Evolutionary conservation across 2,888 invertebrate species (phyloP).

Genomic region (Drosophila kuntzei): DNA sequence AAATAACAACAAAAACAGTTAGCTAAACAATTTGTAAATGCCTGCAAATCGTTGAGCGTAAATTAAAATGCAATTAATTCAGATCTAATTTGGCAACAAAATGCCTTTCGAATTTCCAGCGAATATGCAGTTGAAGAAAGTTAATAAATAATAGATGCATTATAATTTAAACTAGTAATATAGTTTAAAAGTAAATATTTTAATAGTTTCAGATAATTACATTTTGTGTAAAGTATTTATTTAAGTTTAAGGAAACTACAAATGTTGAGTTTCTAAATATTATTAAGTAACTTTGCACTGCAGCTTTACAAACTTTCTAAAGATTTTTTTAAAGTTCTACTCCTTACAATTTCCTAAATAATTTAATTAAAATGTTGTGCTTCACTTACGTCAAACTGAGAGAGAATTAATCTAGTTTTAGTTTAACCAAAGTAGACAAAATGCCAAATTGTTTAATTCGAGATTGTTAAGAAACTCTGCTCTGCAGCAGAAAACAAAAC

Average conservation of each 20-base stretch:
- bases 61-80: constrained; percentile 61
- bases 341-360: neutral
- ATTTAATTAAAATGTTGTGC: neutral
- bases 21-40: constrained; percentile 45
- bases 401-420: neutral
- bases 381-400: neutral
- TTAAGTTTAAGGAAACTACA: no score
- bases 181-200: neutral
- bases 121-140: neutral
- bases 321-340: neutral
- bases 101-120: constrained; percentile 8
- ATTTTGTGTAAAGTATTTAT: no score
- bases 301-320: neutral
- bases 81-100: constrained; percentile 18
- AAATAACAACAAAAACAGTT: neutral
- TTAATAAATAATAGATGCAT: neutral
- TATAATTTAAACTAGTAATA: neutral
- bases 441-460: neutral
- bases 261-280: neutral
- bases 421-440: neutral
- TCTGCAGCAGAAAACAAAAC: neutral
- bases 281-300: neutral
- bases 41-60: constrained; percentile 42
- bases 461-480: neutral
- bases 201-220: no score